Evolutionary conservation across 2,888 invertebrate genomes (phyloP).

Genomic region (Tenthredo livida): DNA sequence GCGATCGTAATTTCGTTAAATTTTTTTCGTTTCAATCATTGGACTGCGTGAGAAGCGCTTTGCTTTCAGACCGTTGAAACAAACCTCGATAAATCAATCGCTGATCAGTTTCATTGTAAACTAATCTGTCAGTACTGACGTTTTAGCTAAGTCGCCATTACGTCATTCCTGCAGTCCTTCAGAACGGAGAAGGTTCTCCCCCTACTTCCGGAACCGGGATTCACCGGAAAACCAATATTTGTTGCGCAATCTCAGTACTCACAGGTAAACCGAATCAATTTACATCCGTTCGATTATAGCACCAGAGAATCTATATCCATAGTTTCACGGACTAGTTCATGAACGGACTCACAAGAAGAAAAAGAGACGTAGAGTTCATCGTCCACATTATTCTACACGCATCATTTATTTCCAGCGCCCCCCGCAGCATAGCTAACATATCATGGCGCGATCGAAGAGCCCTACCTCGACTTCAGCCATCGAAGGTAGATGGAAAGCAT

Average conservation of each 20-base stretch:
- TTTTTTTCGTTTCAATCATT: neutral
- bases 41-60: neutral
- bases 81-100: neutral
- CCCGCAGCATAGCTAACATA: constrained; percentile 4
- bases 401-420: constrained; percentile 21
- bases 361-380: neutral
- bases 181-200: neutral
- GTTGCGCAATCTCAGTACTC: constrained; percentile 37
- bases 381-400: neutral
- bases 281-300: neutral
- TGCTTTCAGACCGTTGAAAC: neutral
- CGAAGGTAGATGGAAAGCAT: neutral
- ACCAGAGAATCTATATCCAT: neutral
- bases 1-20: neutral
- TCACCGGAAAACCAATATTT: constrained; percentile 16
- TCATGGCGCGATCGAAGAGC: constrained; percentile 15
- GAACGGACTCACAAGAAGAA: neutral
- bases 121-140: constrained; percentile 35
- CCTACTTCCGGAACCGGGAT: neutral
- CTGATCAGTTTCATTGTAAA: neutral
- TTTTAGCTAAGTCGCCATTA: constrained; percentile 7
- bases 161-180: neutral
- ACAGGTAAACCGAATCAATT: constrained; percentile 33
- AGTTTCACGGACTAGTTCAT: neutral
- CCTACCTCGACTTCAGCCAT: neutral